These are phyloP conservation scores for Patella depressa DNA, from an alignment of 2,888 invertebrate genomes.

Conservation along the genomic window DNA sequence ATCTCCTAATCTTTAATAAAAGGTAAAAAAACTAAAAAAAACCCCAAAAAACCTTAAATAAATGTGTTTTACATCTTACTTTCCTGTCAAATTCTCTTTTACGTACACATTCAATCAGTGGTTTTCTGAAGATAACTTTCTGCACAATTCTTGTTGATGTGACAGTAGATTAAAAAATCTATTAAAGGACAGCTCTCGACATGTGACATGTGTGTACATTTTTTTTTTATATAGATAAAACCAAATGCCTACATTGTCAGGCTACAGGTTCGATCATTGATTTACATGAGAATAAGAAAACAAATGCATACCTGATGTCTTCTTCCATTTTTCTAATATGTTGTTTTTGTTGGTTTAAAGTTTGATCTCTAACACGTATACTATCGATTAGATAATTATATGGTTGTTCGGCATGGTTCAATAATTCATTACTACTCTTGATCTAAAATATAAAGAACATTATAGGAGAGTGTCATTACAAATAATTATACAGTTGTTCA, in stretches of 20 bases:
- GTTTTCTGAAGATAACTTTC: no score
- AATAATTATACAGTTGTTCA: background rate
- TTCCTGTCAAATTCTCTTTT: no score
- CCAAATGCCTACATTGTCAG: no score
- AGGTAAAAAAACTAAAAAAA: background rate
- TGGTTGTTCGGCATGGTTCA: conserved; percentile 69
- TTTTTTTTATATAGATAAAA: no score
- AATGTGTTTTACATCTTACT: no score
- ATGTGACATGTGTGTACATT: no score
- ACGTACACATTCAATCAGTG: no score
- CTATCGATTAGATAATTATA: conserved; percentile 69
- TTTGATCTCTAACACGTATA: conserved; percentile 61
- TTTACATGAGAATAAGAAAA: no score
- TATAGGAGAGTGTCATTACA: conserved; percentile 8
- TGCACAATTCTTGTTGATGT: no score
- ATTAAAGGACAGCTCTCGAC: no score
- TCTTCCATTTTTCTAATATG: conserved; percentile 58
- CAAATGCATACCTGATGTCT: conserved; percentile 51
- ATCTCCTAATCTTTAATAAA: background rate
- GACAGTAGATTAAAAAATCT: no score
- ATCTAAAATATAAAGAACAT: conserved; percentile 48
- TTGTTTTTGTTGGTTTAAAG: conserved; percentile 59
- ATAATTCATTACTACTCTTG: conserved; percentile 58
- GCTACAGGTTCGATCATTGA: background rate
- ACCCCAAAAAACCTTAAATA: background rate